Evolutionary conservation across 2,113 vertebrate genomes (phyloP).

Genomic region (Macquaria ambigua): DNA sequence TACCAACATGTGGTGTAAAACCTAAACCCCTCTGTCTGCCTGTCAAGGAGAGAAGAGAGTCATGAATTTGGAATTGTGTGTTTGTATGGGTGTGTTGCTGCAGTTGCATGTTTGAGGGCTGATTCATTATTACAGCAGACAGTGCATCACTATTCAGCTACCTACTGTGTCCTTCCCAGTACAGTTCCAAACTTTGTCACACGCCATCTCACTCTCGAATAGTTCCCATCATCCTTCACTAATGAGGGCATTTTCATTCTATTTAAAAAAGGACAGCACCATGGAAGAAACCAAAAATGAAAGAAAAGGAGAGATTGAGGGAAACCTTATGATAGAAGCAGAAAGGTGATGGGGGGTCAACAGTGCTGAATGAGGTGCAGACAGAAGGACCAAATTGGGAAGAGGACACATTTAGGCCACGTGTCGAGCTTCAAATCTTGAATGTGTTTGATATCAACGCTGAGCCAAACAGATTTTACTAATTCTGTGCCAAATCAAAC

Average conservation of each 20-base stretch:
- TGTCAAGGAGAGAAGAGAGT: neutral
- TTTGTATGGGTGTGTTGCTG: neutral
- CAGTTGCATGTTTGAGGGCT: slow-evolving; percentile 12
- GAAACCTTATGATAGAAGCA: slow-evolving; percentile 28
- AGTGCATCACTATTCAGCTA: neutral
- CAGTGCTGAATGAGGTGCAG: slow-evolving; percentile 30
- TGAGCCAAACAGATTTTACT: slow-evolving; percentile 39
- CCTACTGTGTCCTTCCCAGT: neutral
- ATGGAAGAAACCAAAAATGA: slow-evolving; percentile 2
- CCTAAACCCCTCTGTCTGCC: slow-evolving; percentile 19
- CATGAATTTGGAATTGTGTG: neutral
- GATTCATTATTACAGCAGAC: slow-evolving; percentile 11
- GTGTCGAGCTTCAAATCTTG: slow-evolving; percentile 12
- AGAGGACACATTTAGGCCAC: slow-evolving; percentile 16
- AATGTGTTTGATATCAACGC: slow-evolving; percentile 47
- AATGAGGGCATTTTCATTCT: neutral
- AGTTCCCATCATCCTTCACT: neutral
- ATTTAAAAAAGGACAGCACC: neutral
- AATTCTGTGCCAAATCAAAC: slow-evolving; percentile 47
- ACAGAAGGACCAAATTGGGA: slow-evolving; percentile 23
- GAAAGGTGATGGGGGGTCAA: slow-evolving; percentile 9
- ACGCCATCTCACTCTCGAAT: too few relatives aligned
- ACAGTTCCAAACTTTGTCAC: neutral
- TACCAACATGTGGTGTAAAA: slow-evolving; percentile 62
- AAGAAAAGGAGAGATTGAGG: neutral